Base-by-base conservation (phyloP, 64 coral and sea anemone genomes). In the Actinia tenebrosa region DNA sequence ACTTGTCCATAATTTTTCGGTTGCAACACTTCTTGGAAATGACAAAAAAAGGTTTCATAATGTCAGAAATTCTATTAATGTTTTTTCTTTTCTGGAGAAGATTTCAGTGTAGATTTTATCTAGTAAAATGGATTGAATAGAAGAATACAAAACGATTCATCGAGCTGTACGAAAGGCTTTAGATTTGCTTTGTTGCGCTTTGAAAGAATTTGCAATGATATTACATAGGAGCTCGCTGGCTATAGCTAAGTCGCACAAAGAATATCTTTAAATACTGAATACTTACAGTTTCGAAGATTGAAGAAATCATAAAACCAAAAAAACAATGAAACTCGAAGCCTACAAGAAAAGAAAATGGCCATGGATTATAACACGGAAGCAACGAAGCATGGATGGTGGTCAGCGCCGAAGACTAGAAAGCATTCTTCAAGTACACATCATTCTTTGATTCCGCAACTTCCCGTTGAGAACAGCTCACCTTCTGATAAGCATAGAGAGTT, bases 231-330 rank as follows among this genome's bases (percentile, higher is more conserved):
- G 43, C 17, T 45, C 16, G 7, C 27, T 3, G 2, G 43, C 30
- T 37, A 37, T 37, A 37, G 30, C 30, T 37, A 0, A 37, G 30
- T 37, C 30, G 30, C 44, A 53, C 5, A 3, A 50, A 4, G 17
- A 45, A 18, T 1, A 8, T 16, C 50, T 45, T n/a, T 50, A 81
- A 47, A 52, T 81, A 53, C 30, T 37, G 30, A 37, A 23, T 81
- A 81, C 79, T 81, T 81, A 81, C 79, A 81, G 43, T 81, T 81
- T 81, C 23, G 44, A 81, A 81, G 50, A 53, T 20, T 20, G 50
- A 45, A 81, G n/a, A 53, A 81, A 50, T 81, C 79, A 81, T 81
- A 18, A 81, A 81, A 45, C 53, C 43, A 81, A 81, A 53, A 10
- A 81, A 81, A 45, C 44, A 50, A 23, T 16, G 46, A 20, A 53